phyloP scores from a whole-genome alignment of 2,888 invertebrate genomes.

The Epinotia demarniana region DNA sequence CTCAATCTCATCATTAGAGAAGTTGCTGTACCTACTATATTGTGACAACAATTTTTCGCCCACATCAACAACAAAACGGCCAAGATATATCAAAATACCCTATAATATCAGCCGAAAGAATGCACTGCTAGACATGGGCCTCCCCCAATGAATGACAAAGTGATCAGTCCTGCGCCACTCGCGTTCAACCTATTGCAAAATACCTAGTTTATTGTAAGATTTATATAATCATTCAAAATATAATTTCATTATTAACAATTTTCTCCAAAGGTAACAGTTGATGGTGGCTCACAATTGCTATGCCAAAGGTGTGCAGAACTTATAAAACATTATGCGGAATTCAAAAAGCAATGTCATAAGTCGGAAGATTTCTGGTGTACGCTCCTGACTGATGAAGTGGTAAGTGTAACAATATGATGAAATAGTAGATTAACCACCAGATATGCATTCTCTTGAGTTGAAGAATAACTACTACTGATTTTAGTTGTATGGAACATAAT shows the following conservation, averaged over 20 bases:
- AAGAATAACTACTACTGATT: background rate
- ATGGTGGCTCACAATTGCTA: constrained; percentile 35
- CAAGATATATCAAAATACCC: no score
- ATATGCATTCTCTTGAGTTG: background rate
- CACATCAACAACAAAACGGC: no score
- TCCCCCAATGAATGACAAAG: no score
- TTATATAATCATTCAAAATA: no score
- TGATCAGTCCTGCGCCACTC: no score
- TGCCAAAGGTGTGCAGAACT: constrained; percentile 54
- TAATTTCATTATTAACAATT: background rate
- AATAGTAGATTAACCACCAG: background rate
- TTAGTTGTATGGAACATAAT: background rate
- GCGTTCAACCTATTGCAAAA: no score
- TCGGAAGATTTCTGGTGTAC: constrained; percentile 61
- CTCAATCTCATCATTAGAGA: no score
- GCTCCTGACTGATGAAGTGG: constrained; percentile 27
- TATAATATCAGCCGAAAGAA: no score
- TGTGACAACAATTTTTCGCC: no score
- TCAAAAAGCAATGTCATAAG: constrained; percentile 58
- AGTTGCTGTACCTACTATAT: no score
- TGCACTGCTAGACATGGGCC: no score
- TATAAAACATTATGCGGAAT: constrained; percentile 55
- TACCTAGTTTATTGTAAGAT: no score
- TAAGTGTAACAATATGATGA: constrained; percentile 4
- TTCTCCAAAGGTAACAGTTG: constrained; percentile 30